Evolutionary conservation across 2,113 vertebrate genomes (phyloP).

Genomic region (Poicephalus meyeri): DNA sequence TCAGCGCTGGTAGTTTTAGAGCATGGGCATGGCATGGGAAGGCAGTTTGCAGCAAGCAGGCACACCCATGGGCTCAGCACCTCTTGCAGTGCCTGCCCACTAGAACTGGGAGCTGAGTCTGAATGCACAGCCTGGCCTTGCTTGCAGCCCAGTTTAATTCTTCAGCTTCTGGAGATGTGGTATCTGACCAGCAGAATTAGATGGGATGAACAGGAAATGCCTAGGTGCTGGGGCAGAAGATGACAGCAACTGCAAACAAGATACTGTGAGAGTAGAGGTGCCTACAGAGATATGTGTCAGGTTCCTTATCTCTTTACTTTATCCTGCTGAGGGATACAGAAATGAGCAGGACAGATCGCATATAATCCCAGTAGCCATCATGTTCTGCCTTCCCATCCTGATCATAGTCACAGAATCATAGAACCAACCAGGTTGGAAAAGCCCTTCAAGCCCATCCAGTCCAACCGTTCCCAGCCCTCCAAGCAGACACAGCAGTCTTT

Average conservation of each 20-base stretch:
- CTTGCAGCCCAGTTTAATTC: not conserved
- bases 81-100: not conserved
- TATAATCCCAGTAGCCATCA: not conserved
- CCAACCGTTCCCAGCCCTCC: not conserved
- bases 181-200: not conserved
- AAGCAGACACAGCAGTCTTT: no score
- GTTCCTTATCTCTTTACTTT: not conserved
- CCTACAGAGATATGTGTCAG: not conserved
- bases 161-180: not conserved
- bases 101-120: not conserved
- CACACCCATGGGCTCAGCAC: not conserved
- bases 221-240: not conserved
- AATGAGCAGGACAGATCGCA: not conserved
- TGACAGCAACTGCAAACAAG: not conserved
- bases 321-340: not conserved
- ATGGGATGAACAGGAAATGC: not conserved
- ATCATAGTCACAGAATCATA: not conserved
- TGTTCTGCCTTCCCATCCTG: not conserved
- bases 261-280: not conserved
- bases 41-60: not conserved
- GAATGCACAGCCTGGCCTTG: not conserved
- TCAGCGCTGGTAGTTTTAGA: not conserved
- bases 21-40: accelerated
- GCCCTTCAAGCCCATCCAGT: accelerated
- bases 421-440: not conserved